Base-by-base conservation (phyloP, 2,113 vertebrate genomes). In the Hippocampus barbouri region DNA sequence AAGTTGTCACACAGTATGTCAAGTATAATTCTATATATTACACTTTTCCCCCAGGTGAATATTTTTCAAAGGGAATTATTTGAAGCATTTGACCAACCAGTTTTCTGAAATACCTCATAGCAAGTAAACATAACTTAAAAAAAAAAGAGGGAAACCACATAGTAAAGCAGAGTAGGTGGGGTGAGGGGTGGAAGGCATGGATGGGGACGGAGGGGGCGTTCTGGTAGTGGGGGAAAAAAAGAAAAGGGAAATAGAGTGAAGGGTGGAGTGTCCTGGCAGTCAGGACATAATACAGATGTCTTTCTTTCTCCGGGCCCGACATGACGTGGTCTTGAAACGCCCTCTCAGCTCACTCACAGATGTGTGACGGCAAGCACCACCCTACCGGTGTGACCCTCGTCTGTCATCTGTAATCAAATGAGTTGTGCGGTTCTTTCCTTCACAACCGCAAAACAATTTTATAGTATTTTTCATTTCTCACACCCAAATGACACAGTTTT, bases 211-310 rank as follows among this genome's bases (percentile, higher is more conserved):
- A 7, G 34, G 34, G 34, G 34, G 34, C 0, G 34, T 38, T 38
- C 61, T 76, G 74, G 66, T 38, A 21, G 70, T n/a, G 47, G 23
- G n/a, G 40, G 69, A 51, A 43, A 38, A 41, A 68, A 51, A 62
- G 59, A 74, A 53, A 43, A 53, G 25, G 71, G 73, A 82, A 71
- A 9, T 47, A 49, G 71, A 72, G 72, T 14, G 47, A 63, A 83
- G 89, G 89, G 88, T 88, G 88, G 86, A 78, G 87, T 87, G 51
- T 69, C 63, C 56, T 23, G 18, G 51, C 73, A 84, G 64, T 63
- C 79, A 82, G 87, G 87, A 89, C 83, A 88, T 89, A 87, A 89
- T 80, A 72, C 81, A 85, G 68, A 81, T 78, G 79, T 62, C 76
- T 78, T 77, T 65, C 70, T 72, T 65, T 77, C 73, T 75, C 43